Conservation (phyloP, 1,140 invertebrate genomes). For the Phenacoccus solenopsis region DNA sequence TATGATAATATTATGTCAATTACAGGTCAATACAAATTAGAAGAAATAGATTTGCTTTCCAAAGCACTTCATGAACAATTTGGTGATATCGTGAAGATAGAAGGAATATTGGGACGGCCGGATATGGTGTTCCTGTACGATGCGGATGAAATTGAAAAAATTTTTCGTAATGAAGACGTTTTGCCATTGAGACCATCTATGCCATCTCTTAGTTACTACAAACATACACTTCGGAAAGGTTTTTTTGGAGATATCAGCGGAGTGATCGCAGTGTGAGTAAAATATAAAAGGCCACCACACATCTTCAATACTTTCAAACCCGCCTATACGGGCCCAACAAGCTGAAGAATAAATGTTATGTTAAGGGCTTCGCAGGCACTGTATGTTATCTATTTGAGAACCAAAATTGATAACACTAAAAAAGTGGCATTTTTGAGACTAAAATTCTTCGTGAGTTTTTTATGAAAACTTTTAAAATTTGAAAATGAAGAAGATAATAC, state of each 20-base stretch:
- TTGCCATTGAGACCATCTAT: conserved; percentile 65
- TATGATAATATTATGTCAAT: neutral
- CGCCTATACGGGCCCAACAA: too few species aligned
- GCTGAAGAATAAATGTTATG: too few species aligned
- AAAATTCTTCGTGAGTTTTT: too few species aligned
- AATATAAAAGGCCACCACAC: too few species aligned
- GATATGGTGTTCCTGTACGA: conserved; percentile 66
- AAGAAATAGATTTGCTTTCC: conserved; percentile 59
- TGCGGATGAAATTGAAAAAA: conserved; percentile 57
- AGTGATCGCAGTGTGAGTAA: conserved; percentile 67
- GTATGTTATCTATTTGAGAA: too few species aligned
- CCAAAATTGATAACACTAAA: too few species aligned
- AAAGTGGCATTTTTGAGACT: too few species aligned
- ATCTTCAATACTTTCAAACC: too few species aligned
- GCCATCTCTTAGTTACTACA: conserved; percentile 64
- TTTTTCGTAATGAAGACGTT: conserved; percentile 58
- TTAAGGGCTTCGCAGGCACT: too few species aligned
- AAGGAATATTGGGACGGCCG: conserved; percentile 57
- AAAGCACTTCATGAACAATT: conserved; percentile 47
- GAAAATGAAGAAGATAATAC: too few species aligned
- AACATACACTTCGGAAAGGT: conserved; percentile 54
- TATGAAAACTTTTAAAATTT: too few species aligned
- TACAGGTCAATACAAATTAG: conserved; percentile 55
- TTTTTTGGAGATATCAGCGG: conserved; percentile 59
- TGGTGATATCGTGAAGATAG: conserved; percentile 58